phyloP scores from a whole-genome alignment of 2,113 vertebrate genomes.

The Atlantisia rogersi region DNA sequence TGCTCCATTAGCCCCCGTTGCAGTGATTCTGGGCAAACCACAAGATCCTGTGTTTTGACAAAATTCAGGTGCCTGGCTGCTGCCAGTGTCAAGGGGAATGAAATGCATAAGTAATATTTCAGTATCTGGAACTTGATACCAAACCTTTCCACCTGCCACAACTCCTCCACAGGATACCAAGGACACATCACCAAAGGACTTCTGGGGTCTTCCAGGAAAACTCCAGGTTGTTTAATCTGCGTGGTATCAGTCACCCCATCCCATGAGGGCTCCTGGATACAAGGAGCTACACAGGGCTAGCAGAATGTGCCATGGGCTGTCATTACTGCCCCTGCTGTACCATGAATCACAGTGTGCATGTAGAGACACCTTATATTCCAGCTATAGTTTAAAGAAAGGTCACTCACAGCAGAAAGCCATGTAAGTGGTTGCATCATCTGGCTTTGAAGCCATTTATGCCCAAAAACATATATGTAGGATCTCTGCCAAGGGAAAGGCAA shows the following conservation, averaged over 20 bases:
- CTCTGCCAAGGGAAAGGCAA: background rate
- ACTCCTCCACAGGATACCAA: background rate
- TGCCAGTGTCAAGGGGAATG: background rate
- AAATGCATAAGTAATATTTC: background rate
- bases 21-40: background rate
- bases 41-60: background rate
- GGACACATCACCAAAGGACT: background rate
- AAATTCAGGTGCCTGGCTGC: background rate
- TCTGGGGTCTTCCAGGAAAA: background rate
- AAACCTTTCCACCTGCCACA: background rate
- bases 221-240: background rate
- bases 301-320: background rate
- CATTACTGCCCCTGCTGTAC: background rate
- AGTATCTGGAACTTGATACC: background rate
- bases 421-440: background rate
- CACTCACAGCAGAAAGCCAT: background rate
- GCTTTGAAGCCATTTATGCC: background rate
- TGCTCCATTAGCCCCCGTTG: background rate
- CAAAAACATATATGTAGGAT: background rate
- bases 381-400: background rate
- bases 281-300: background rate
- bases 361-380: background rate
- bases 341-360: background rate
- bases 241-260: background rate
- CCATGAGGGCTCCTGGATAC: background rate